Percentiles rank a stretch among this genome's conserved stretches.
These are phyloP conservation scores for Teleogryllus oceanicus DNA, from an alignment of 2,888 invertebrate species.

Conservation along the genomic window DNA sequence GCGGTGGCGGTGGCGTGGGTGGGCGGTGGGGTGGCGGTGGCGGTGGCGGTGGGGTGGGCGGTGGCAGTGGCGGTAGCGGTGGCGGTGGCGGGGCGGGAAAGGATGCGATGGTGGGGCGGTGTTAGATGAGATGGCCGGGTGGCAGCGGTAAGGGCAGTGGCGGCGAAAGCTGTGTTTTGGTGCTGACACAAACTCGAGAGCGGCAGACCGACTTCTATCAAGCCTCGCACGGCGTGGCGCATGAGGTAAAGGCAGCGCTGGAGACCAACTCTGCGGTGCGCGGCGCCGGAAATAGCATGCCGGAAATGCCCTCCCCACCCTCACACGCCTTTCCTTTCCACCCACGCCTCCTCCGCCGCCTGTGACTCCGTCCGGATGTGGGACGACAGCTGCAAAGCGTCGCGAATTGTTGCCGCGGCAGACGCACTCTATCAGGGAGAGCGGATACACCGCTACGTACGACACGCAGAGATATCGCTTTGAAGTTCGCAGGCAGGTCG, in stretches of 20 bases:
- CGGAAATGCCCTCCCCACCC: background rate
- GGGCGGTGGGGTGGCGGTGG: too few species aligned
- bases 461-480: too few species aligned
- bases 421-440: too few species aligned
- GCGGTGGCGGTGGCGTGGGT: accelerated
- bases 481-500: too few species aligned
- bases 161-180: background rate
- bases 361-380: background rate
- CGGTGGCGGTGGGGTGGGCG: too few species aligned
- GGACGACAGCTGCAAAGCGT: background rate
- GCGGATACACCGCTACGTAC: too few species aligned
- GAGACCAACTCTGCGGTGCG: background rate
- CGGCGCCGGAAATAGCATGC: background rate
- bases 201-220: background rate
- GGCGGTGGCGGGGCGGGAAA: too few species aligned
- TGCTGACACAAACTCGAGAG: background rate
- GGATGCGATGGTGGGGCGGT: too few species aligned
- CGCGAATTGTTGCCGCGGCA: too few species aligned
- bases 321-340: background rate
- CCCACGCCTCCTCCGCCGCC: background rate
- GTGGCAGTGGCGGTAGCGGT: accelerated
- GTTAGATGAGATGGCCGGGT: too few species aligned
- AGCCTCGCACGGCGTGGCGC: background rate
- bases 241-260: background rate
- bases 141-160: too few species aligned